These are phyloP conservation scores for Zeus faber DNA, from an alignment of 2,113 vertebrate species.

Conservation along the genomic window DNA sequence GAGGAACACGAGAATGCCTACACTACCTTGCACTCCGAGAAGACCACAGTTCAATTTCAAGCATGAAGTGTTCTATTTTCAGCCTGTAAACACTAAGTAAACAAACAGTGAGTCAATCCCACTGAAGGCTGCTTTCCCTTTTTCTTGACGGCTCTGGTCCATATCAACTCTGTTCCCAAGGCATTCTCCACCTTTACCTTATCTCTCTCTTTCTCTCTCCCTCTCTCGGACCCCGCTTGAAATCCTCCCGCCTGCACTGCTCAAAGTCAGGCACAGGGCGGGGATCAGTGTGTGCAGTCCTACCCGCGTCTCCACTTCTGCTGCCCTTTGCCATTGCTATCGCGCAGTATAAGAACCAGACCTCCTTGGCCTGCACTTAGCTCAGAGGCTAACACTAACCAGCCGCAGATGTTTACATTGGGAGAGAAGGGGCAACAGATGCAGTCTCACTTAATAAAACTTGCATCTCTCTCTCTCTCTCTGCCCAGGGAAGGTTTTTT, in stretches of 20 bases:
- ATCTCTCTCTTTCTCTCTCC: slow-evolving; percentile 78
- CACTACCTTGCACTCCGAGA: slow-evolving; percentile 4
- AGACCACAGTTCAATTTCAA: slow-evolving; percentile 25
- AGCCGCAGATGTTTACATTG: slow-evolving; percentile 76
- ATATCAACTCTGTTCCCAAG: slow-evolving; percentile 80
- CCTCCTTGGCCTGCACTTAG: slow-evolving; percentile 67
- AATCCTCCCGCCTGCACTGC: slow-evolving; percentile 50
- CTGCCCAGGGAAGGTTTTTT: slow-evolving; percentile 63
- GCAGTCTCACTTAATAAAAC: slow-evolving; percentile 74
- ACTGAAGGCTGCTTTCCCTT: slow-evolving; percentile 45
- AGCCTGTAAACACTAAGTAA: slow-evolving; percentile 52
- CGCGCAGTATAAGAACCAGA: slow-evolving; percentile 71
- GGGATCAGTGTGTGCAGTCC: slow-evolving; percentile 39
- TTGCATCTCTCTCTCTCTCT: slow-evolving; percentile 63
- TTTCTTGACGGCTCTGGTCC: slow-evolving; percentile 71
- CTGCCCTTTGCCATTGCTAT: slow-evolving; percentile 75
- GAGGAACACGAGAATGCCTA: slow-evolving; percentile 24
- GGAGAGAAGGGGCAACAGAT: slow-evolving; percentile 70
- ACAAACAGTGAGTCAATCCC: slow-evolving; percentile 41
- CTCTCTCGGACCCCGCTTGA: slow-evolving; percentile 62
- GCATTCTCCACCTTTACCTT: slow-evolving; percentile 76
- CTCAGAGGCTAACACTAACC: slow-evolving; percentile 83
- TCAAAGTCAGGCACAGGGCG: slow-evolving; percentile 57
- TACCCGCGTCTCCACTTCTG: slow-evolving; percentile 58
- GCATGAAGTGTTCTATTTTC: slow-evolving; percentile 44